Evolutionary conservation across 2,888 invertebrate genomes (phyloP), one percentile per base, ranked within the genome.

Genomic region (Lampropteryx suffumata): DNA sequence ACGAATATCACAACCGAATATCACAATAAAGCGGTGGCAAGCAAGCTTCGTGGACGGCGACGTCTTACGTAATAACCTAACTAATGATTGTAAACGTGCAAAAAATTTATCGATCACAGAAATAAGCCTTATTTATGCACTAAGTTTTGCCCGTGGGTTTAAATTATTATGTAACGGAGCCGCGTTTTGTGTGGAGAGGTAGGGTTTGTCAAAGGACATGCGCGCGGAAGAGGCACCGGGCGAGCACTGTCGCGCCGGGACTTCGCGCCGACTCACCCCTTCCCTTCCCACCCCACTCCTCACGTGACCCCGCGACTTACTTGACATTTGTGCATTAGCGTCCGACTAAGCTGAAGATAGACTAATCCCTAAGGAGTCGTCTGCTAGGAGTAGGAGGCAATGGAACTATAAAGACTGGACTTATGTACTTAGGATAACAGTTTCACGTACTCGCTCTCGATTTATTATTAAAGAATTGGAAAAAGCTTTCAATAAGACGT

Each of bases 31-130:
- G 88, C 86, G 69, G 81, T 84, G 82, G 85, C 86, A 85, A 88
- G 89, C 90, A 88, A 88, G 87, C 88, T 89, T 82, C 69, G 84
- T 89, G 90, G 90, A 89, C 90, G 89, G 88, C 84, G 84, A 86
- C 81, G 79, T 77, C 84, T 88, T 89, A 89, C 82, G 87, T 89
- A 89, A 88, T 84, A 84, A 83, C 78, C 77, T 82, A 82, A 72
- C 79, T 83, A 85, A 47, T 69, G 71, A 73, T 71, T 85, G 79
- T 84, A 88, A 88, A 80, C 73, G 84, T 88, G 87, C 88, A 79
- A 87, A 85, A 86, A 80, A 77, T 56, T 37, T 80, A 82, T 84
- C 50, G 85, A 89, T 89, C 89, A 89, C 89, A 89, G 89, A 84
- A 80, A 79, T 53, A 88, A 87, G 89, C 88, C 86, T 88, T 88